Conservation (phyloP, 2,888 invertebrate species). For the Lithophane ornitopus region DNA sequence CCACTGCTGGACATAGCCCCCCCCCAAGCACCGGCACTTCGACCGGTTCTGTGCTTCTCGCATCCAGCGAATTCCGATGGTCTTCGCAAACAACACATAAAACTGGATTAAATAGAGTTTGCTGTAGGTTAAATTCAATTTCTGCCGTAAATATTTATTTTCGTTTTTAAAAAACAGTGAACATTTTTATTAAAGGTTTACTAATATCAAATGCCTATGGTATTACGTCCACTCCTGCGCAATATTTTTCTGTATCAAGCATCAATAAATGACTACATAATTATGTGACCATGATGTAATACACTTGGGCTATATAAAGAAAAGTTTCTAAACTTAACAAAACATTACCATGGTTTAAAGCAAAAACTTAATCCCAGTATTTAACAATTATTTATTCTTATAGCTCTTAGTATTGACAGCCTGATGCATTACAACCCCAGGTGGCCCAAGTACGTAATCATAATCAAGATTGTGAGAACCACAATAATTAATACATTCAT, state of each 20-base stretch:
- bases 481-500: conserved; percentile 14
- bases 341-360: background rate
- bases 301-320: background rate
- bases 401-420: background rate
- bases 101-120: background rate
- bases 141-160: background rate
- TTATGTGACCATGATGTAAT: background rate
- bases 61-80: too few relatives aligned
- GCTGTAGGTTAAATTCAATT: background rate
- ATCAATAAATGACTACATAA: too few relatives aligned
- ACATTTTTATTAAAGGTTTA: background rate
- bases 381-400: background rate
- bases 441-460: background rate
- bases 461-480: background rate
- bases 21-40: too few relatives aligned
- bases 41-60: too few relatives aligned
- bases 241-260: background rate
- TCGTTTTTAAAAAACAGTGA: background rate
- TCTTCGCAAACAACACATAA: too few relatives aligned
- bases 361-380: too few relatives aligned
- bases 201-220: background rate
- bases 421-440: background rate
- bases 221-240: background rate
- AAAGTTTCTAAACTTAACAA: background rate
- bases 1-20: too few relatives aligned